Evolutionary conservation across 2,113 vertebrate genomes (phyloP).

Genomic region (Neolamprologus modestus): DNA sequence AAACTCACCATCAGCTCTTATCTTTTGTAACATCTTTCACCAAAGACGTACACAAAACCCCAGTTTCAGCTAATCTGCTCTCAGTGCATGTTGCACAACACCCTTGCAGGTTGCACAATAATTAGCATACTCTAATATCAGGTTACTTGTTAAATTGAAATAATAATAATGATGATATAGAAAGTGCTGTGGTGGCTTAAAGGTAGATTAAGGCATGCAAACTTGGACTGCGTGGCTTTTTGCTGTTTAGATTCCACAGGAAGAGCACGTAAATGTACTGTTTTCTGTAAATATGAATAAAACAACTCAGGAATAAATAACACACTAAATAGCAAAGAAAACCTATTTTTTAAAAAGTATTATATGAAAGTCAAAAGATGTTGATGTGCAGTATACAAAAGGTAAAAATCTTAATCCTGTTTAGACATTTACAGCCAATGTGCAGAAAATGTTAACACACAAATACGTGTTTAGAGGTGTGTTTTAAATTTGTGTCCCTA

Average conservation of each 20-base stretch:
- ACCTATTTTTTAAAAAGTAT: accelerated
- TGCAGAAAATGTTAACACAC: background rate
- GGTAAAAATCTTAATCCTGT: background rate
- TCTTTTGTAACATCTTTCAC: background rate
- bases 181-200: background rate
- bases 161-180: background rate
- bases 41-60: background rate
- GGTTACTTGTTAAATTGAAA: background rate
- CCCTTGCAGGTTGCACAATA: background rate
- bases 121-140: background rate
- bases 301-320: background rate
- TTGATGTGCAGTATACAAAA: background rate
- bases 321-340: background rate
- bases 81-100: background rate
- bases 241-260: background rate
- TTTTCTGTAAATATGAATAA: background rate
- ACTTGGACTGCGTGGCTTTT: background rate
- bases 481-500: background rate
- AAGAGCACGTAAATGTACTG: background rate
- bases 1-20: background rate
- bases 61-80: background rate
- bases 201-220: background rate
- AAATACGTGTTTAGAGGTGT: background rate
- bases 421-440: background rate
- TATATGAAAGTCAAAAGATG: background rate